A percentile compares a stretch with the other conserved stretches of the same genome.
These are phyloP conservation scores for Parnassius smintheus DNA, from an alignment of 2,888 invertebrate genomes.

Conservation along the genomic window DNA sequence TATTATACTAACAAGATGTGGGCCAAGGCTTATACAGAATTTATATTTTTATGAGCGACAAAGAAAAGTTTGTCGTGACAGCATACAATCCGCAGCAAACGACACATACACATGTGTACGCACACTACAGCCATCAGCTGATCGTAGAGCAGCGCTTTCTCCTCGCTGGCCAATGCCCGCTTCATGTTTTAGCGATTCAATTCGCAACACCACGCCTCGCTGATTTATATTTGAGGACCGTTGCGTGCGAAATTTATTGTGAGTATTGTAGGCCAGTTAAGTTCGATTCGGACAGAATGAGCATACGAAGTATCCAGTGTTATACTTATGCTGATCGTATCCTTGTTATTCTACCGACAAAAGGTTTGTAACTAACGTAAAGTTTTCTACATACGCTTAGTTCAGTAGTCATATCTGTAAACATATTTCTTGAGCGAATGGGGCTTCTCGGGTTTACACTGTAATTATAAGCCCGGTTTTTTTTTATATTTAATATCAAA, in stretches of 20 bases:
- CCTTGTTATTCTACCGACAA: background rate
- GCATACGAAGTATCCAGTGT: conserved; percentile 17
- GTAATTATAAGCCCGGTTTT: too few relatives aligned
- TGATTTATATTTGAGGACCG: conserved; percentile 27
- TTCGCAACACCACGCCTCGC: conserved; percentile 7
- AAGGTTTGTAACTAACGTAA: too few relatives aligned
- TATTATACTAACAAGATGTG: too few relatives aligned
- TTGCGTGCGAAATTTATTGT: conserved; percentile 25
- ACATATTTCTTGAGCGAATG: too few relatives aligned
- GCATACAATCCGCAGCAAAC: background rate
- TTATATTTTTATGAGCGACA: background rate
- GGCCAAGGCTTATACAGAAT: too few relatives aligned
- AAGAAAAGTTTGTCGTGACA: background rate
- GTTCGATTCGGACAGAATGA: conserved; percentile 1
- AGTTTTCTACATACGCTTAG: too few relatives aligned
- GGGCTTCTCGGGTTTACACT: too few relatives aligned
- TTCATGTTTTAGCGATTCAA: conserved; percentile 16
- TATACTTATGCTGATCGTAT: conserved; percentile 11
- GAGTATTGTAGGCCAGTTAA: conserved; percentile 15
- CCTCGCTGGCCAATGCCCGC: conserved; percentile 26
- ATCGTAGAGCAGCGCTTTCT: conserved; percentile 26
- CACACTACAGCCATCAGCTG: conserved; percentile 20
- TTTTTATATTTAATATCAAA: too few relatives aligned
- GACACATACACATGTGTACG: background rate
- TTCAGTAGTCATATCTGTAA: too few relatives aligned